Conservation (phyloP, 1,140 invertebrate species). For the Rhagoletis pomonella region DNA sequence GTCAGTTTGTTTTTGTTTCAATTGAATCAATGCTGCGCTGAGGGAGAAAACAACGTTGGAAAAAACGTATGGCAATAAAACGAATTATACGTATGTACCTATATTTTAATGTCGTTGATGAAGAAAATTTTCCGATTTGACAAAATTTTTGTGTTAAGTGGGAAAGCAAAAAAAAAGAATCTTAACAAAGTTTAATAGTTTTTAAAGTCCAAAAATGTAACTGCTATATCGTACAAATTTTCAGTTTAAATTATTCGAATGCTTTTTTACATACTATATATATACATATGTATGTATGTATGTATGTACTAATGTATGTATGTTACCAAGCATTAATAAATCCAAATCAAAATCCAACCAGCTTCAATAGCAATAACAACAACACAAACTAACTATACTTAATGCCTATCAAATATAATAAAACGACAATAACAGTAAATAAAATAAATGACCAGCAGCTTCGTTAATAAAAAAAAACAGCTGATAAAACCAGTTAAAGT, state of each 20-base stretch:
- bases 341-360: background rate
- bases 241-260: background rate
- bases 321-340: background rate
- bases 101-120: background rate
- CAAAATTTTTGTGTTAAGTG: background rate
- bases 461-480: constrained; percentile 33
- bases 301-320: background rate
- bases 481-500: constrained; percentile 16
- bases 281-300: background rate
- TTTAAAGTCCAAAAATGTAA: background rate
- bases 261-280: background rate
- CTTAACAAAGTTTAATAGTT: background rate
- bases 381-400: background rate
- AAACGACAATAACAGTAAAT: constrained; percentile 40
- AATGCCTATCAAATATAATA: constrained; percentile 23
- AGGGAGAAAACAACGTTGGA: background rate
- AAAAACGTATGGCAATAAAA: background rate
- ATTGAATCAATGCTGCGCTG: background rate
- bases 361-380: background rate
- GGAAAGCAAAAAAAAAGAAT: background rate
- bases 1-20: background rate
- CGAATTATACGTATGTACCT: background rate
- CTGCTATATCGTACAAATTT: background rate
- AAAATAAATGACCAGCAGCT: constrained; percentile 14
- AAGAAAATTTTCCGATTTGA: background rate